Evolutionary conservation across 2,888 invertebrate species (phyloP).

Genomic region (Cosmopolites sordidus): DNA sequence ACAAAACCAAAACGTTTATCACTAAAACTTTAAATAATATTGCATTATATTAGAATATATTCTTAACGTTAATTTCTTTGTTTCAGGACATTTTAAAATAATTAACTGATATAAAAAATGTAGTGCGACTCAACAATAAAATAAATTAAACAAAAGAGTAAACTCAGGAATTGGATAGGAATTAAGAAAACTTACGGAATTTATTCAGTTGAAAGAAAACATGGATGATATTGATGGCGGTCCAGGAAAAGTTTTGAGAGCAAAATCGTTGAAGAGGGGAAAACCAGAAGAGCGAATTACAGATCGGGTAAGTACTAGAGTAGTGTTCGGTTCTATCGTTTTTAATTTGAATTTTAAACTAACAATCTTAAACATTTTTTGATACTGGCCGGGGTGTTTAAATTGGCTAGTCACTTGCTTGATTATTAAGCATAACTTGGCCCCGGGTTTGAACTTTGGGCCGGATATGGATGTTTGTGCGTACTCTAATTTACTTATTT

Average conservation of each 20-base stretch:
- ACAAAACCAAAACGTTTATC: no score
- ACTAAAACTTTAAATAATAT: no score
- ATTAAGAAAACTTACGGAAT: constrained; percentile 4
- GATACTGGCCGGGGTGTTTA: no score
- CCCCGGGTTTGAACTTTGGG: no score
- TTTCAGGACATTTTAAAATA: background rate
- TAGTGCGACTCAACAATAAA: background rate
- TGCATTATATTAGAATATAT: no score
- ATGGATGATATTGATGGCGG: constrained; percentile 35
- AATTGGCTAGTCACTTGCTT: no score
- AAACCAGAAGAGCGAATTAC: constrained; percentile 72
- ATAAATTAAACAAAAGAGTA: background rate
- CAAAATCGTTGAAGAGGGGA: constrained; percentile 73
- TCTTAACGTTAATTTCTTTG: background rate
- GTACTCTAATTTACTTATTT: no score
- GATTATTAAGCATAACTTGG: no score
- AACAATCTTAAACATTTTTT: no score
- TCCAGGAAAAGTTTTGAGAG: constrained; percentile 59
- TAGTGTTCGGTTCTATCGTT: no score
- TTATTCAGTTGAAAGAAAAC: background rate
- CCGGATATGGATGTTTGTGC: no score
- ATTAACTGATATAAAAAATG: background rate
- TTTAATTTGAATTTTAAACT: no score
- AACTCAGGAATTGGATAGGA: constrained; percentile 16
- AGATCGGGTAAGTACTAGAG: constrained; percentile 64